Evolutionary conservation across 2,113 vertebrate species (phyloP).

Genomic region (Sebastes fasciatus): DNA sequence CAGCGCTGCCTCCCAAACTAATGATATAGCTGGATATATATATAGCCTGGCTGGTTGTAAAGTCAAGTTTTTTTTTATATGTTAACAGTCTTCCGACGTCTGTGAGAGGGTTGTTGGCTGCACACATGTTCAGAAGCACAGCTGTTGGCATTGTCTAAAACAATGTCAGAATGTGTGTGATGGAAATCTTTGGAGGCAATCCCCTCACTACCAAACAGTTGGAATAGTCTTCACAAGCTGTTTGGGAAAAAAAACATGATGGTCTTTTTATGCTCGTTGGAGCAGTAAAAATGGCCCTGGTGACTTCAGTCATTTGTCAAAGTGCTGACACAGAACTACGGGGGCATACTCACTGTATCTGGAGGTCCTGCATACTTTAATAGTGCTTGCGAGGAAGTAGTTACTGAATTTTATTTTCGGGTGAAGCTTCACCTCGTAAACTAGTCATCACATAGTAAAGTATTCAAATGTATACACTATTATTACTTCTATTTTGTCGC

Average conservation of each 20-base stretch:
- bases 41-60: conserved; percentile 13
- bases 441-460: background rate
- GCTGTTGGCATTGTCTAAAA: conserved; percentile 27
- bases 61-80: conserved; percentile 14
- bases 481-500: background rate
- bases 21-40: conserved; percentile 27
- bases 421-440: conserved; percentile 3
- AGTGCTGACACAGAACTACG: conserved; percentile 12
- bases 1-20: background rate
- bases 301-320: conserved; percentile 31
- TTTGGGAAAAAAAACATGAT: conserved; percentile 13
- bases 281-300: conserved; percentile 40
- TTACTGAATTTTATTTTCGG: background rate
- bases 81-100: conserved; percentile 27
- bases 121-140: conserved; percentile 32
- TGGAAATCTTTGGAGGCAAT: conserved; percentile 30
- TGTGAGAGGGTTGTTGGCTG: conserved; percentile 23
- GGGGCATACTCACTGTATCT: conserved; percentile 12
- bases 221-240: conserved; percentile 12
- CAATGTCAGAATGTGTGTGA: conserved; percentile 29
- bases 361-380: background rate
- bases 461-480: too few species aligned
- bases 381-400: background rate
- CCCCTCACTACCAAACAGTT: conserved; percentile 32
- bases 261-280: conserved; percentile 26